Base-by-base conservation (phyloP, 2,888 invertebrate genomes). In the Clivina fossor region DNA sequence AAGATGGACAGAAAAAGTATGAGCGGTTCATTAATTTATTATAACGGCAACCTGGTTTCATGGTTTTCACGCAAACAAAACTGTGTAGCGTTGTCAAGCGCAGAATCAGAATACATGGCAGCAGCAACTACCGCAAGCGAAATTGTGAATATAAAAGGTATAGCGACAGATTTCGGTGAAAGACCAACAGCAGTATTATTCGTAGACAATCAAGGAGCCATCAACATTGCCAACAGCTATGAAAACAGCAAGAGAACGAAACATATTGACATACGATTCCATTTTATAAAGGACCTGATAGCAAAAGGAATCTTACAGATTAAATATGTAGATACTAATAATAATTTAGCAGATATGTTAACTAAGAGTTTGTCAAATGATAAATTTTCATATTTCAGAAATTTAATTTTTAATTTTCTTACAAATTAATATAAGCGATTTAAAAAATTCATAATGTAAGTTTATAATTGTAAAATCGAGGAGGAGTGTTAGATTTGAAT, bases 21-120 rank as follows among this genome's bases (percentile, higher is more conserved):
- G 15, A 60, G 58, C 37, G 59, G 57, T 33, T 41, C 35, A 9
- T 8, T 47, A 2, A 53, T 43, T 28, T 47, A 56, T 7, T 40
- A 58, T 33, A 18, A 19, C 3, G 26, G 33, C 33, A 60, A 61
- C 41, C n/a, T 22, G 19, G 50, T 60, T 7, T 40, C 43, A 18
- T 58, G 59, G 61, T 56, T 49, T 22, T 58, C 54, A 8, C 56
- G 44, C 22, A 57, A 60, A 50, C 57, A 61, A 16, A 40, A 13
- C 15, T 54, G 57, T 43, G 61, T 61, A 4, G 57, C 58, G 13
- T 13, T 58, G 20, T 58, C 54, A 5, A 41, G 49, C 28, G 58
- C 58, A 38, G 61, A 60, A 30, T 19, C 57, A 2, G 60, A 61
- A 41, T 59, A 61, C 44, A 11, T 59, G 16, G 47, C 60, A 24